Percentiles rank a stretch among this genome's conserved stretches.
phyloP scores from a whole-genome alignment of 2,888 invertebrate species.

The Drosophila merina region DNA sequence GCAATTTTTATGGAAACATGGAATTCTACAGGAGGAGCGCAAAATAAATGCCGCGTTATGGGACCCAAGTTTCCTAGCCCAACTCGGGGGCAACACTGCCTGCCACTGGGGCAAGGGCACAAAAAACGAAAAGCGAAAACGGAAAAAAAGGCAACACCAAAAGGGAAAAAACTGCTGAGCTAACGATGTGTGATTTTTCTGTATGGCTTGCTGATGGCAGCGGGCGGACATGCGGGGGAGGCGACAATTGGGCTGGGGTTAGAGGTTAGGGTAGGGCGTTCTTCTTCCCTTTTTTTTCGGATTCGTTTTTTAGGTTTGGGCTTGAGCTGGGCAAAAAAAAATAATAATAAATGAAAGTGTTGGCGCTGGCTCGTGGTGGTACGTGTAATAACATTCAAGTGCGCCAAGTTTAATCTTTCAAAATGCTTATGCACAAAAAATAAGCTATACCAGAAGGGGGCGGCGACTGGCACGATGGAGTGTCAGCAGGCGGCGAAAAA shows the following conservation, averaged over 20 bases:
- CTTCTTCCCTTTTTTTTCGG: conserved; percentile 14
- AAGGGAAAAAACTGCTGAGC: conserved; percentile 68
- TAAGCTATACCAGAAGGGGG: conserved; percentile 39
- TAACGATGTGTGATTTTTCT: conserved; percentile 77
- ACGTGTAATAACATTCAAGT: conserved; percentile 78
- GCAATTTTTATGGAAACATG: conserved; percentile 76
- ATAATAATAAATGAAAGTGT: conserved; percentile 78
- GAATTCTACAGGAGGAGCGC: conserved; percentile 62
- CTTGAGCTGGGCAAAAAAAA: conserved; percentile 66
- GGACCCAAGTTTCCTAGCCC: conserved; percentile 47
- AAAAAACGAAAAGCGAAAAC: conserved; percentile 33
- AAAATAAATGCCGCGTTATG: conserved; percentile 76
- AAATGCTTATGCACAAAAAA: conserved; percentile 75
- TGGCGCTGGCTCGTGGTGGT: conserved; percentile 53
- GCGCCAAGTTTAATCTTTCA: conserved; percentile 79
- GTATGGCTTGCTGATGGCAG: conserved; percentile 64
- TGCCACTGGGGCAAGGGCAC: conserved; percentile 69
- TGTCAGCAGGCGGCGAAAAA: conserved; percentile 27
- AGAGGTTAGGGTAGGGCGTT: conserved; percentile 5
- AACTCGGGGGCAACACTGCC: conserved; percentile 4
- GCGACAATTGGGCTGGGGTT: conserved; percentile 67
- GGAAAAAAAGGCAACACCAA: conserved; percentile 30
- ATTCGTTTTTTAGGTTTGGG: conserved; percentile 26
- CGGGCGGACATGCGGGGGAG: conserved; percentile 10
- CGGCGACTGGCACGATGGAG: conserved; percentile 34